A percentile compares a stretch with the other conserved stretches of the same genome.
Evolutionary conservation across 2,797 vertebrate species (phyloP).

Genomic region (Paguma larvata): DNA sequence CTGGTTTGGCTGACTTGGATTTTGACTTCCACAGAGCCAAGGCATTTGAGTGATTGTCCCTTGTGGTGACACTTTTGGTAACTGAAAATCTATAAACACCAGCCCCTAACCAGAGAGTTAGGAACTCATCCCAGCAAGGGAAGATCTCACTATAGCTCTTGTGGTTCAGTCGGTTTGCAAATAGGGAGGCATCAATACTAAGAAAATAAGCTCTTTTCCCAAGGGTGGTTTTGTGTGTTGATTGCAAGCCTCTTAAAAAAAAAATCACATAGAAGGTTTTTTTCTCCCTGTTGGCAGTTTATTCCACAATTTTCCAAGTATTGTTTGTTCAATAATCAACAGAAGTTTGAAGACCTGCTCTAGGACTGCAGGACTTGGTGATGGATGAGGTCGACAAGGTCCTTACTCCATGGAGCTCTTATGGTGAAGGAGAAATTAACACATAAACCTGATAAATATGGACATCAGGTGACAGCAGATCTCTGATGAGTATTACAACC

Average conservation of each 20-base stretch:
- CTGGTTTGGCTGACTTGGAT: slow-evolving; percentile 17
- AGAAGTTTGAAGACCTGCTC: not conserved
- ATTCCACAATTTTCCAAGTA: not conserved
- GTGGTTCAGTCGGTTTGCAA: not conserved
- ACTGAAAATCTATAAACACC: slow-evolving; percentile 61
- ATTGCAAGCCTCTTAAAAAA: not conserved
- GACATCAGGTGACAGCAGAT: not conserved
- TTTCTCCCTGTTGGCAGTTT: not conserved
- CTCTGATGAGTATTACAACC: not conserved
- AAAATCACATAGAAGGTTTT: not conserved
- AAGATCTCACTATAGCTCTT: slow-evolving; percentile 36
- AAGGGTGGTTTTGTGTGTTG: slow-evolving; percentile 18
- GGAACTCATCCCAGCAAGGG: not conserved
- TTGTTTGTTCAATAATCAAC: slow-evolving; percentile 10
- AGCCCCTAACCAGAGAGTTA: not conserved
- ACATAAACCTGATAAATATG: not conserved
- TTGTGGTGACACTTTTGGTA: not conserved
- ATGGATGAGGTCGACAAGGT: too few relatives aligned
- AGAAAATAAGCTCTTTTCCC: slow-evolving; percentile 48
- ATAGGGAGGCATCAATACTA: not conserved
- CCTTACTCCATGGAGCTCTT: not conserved
- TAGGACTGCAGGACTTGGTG: not conserved
- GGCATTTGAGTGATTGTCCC: not conserved
- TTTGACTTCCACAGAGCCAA: not conserved
- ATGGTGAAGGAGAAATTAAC: not conserved